Conservation (phyloP, 2,113 vertebrate species). For the Malurus cyaneus region DNA sequence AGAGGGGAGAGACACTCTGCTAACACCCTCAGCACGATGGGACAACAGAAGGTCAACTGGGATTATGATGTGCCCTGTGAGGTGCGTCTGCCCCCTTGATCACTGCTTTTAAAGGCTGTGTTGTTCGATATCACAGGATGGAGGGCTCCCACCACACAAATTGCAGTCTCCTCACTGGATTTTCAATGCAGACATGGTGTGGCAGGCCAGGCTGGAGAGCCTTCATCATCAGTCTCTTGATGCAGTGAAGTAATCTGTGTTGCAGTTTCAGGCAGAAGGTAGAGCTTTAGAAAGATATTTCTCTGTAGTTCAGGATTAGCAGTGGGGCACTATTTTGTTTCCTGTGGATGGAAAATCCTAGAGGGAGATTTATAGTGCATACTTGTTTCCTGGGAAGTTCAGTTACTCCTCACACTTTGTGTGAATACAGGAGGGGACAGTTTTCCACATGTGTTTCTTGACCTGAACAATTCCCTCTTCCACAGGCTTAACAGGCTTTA, state of each 20-base stretch:
- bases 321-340: not conserved
- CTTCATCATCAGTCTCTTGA: not conserved
- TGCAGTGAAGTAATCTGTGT: not conserved
- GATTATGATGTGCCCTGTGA: not conserved
- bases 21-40: not conserved
- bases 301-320: not conserved
- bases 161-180: not conserved
- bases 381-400: not conserved
- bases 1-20: not conserved
- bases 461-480: not conserved
- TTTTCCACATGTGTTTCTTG: not conserved
- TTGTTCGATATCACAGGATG: not conserved
- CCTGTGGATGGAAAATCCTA: not conserved
- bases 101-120: not conserved
- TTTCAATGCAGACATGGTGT: not conserved
- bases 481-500: not conserved
- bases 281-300: not conserved
- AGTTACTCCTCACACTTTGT: not conserved
- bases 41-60: not conserved
- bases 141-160: not conserved
- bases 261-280: not conserved
- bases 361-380: not conserved
- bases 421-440: not conserved
- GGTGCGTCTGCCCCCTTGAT: not conserved
- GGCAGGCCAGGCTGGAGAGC: not conserved